phyloP scores from a whole-genome alignment of 1,140 invertebrate species.

The Pseudachorutes palmiensis region DNA sequence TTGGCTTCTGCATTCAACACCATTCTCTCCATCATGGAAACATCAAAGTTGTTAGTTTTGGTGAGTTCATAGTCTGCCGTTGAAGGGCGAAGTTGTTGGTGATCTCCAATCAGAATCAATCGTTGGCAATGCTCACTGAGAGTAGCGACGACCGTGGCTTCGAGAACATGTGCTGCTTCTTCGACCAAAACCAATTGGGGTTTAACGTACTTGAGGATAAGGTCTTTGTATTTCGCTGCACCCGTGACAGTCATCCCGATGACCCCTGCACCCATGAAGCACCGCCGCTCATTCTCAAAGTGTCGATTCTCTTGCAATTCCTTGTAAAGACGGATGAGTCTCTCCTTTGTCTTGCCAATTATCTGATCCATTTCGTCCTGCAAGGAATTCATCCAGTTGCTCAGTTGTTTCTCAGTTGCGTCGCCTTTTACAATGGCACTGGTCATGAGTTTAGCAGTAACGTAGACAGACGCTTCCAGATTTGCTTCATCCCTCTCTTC shows the following conservation, averaged over 20 bases:
- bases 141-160: slow-evolving; percentile 45
- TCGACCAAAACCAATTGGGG: slow-evolving; percentile 44
- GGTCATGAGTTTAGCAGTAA: too few relatives aligned
- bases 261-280: slow-evolving; percentile 2
- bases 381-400: too few relatives aligned
- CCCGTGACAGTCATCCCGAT: slow-evolving; percentile 49
- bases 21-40: slow-evolving; percentile 52
- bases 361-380: too few relatives aligned
- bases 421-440: too few relatives aligned
- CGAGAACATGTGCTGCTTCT: slow-evolving; percentile 52
- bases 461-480: too few relatives aligned
- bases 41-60: slow-evolving; percentile 52
- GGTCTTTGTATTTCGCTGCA: slow-evolving; percentile 44
- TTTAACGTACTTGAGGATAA: slow-evolving; percentile 24
- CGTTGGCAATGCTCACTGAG: slow-evolving; percentile 48
- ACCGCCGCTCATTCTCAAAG: background rate
- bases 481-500: too few relatives aligned
- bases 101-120: slow-evolving; percentile 58
- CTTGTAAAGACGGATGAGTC: background rate
- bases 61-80: slow-evolving; percentile 53
- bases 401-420: too few relatives aligned
- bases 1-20: slow-evolving; percentile 19
- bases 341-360: too few relatives aligned
- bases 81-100: slow-evolving; percentile 62
- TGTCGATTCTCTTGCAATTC: background rate